Percentiles rank a stretch among this genome's conserved stretches.
Evolutionary conservation across 2,888 invertebrate species (phyloP).

Genomic region (Lasius platythorax): DNA sequence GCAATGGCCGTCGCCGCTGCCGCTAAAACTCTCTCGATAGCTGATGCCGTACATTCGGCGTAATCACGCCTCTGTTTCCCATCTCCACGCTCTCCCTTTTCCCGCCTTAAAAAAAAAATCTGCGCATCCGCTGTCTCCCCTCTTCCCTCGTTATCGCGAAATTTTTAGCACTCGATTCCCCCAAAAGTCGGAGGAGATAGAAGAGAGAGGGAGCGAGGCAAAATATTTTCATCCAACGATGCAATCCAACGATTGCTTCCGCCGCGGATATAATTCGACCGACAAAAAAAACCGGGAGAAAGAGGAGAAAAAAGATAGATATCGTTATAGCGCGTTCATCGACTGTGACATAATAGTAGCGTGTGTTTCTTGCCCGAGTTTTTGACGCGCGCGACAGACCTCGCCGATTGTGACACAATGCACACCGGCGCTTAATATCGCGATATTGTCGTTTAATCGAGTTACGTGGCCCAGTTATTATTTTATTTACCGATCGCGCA

Average conservation of each 20-base stretch:
- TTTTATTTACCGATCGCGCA: slow-evolving; percentile 52
- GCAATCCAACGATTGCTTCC: slow-evolving; percentile 40
- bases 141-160: slow-evolving; percentile 17
- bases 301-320: slow-evolving; percentile 8
- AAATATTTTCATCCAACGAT: slow-evolving; percentile 47
- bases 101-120: slow-evolving; percentile 19
- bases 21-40: slow-evolving; percentile 55
- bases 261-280: slow-evolving; percentile 36
- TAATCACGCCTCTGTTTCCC: slow-evolving; percentile 58
- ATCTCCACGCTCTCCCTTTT: slow-evolving; percentile 1
- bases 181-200: neutral
- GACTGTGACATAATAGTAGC: neutral
- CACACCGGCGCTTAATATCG: slow-evolving; percentile 41
- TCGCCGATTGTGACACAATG: slow-evolving; percentile 41
- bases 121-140: neutral
- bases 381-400: slow-evolving; percentile 28
- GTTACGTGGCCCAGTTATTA: slow-evolving; percentile 46
- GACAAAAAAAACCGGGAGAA: slow-evolving; percentile 21
- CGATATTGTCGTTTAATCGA: slow-evolving; percentile 51
- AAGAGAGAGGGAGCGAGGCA: too few relatives aligned
- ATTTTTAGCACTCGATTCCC: slow-evolving; percentile 21
- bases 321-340: neutral
- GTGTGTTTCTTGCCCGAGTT: slow-evolving; percentile 41
- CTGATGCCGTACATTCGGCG: slow-evolving; percentile 62
- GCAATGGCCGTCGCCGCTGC: slow-evolving; percentile 45